Evolutionary conservation across 2,797 vertebrate genomes (phyloP).

Genomic region (Bradypodion ventrale): DNA sequence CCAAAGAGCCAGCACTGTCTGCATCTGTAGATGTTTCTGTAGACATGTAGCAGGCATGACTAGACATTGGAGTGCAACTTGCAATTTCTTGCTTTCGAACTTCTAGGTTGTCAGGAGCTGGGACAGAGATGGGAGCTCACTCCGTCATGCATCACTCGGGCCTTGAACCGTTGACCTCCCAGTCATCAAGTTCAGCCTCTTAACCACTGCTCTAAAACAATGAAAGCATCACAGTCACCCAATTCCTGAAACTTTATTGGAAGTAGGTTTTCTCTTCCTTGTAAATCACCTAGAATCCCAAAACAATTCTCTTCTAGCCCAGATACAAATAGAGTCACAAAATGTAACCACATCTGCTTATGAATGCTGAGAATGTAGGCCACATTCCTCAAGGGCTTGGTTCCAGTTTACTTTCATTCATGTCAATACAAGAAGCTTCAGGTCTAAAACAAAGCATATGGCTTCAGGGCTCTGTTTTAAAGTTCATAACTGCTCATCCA

Average conservation of each 20-base stretch:
- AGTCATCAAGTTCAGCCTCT: no score
- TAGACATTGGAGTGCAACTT: no score
- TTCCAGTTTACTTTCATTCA: conserved; percentile 3
- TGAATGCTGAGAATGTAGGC: conserved; percentile 23
- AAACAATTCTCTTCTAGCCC: conserved; percentile 25
- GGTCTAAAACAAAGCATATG: neutral
- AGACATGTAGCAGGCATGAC: no score
- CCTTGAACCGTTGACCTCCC: no score
- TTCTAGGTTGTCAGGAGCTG: no score
- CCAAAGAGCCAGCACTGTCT: no score
- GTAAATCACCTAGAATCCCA: conserved; percentile 17
- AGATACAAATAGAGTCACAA: conserved; percentile 7
- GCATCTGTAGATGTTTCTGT: no score
- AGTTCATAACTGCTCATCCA: conserved; percentile 36
- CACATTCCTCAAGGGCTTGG: conserved; percentile 8
- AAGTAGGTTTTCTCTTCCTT: conserved; percentile 39
- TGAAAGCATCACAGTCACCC: conserved; percentile 43
- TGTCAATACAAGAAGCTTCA: neutral
- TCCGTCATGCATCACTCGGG: no score
- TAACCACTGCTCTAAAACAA: neutral
- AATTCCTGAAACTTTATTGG: conserved; percentile 47
- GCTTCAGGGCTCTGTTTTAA: conserved; percentile 16
- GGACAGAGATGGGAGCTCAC: no score
- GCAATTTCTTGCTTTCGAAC: no score
- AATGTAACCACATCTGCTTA: conserved; percentile 11